Percentiles rank a stretch among this genome's conserved stretches.
Conservation (phyloP, 2,888 invertebrate species). For the Cybosia mesomella region DNA sequence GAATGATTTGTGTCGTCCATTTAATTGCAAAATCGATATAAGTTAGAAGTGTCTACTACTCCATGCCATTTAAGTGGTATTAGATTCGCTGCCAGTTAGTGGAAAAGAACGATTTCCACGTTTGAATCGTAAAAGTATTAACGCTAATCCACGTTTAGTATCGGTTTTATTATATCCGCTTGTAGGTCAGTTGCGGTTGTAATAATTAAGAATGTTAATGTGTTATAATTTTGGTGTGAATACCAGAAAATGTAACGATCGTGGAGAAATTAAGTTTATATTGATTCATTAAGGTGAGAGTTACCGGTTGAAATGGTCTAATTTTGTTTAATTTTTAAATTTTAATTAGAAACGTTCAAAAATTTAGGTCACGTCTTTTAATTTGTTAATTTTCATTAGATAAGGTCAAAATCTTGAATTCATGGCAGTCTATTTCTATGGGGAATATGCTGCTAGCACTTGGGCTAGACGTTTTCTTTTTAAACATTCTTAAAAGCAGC, state of each 20-base stretch:
- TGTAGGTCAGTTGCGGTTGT: slow-evolving; percentile 33
- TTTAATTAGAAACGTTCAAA: no score
- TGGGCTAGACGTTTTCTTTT: no score
- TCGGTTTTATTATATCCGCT: slow-evolving; percentile 32
- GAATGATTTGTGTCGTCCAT: background rate
- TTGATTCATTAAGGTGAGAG: slow-evolving; percentile 4
- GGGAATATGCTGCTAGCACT: no score
- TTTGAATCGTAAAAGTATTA: slow-evolving; percentile 35
- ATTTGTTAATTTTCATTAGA: background rate
- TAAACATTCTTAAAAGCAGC: no score
- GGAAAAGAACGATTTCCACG: slow-evolving; percentile 26
- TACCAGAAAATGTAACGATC: slow-evolving; percentile 28
- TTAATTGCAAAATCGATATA: background rate
- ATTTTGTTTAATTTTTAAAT: background rate
- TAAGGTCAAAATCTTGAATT: background rate
- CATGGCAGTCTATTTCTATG: no score
- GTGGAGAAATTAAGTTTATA: slow-evolving; percentile 13
- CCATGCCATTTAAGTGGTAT: background rate
- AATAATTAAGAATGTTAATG: slow-evolving; percentile 46
- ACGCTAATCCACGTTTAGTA: slow-evolving; percentile 31
- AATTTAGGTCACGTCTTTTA: no score
- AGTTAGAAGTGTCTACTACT: background rate
- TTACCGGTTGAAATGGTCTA: slow-evolving; percentile 11
- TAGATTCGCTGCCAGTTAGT: slow-evolving; percentile 31
- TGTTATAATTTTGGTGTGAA: slow-evolving; percentile 39